A percentile compares a stretch with the other conserved stretches of the same genome.
phyloP scores from a whole-genome alignment of 1,140 invertebrate species.

The Rhizoglyphus robini region DNA sequence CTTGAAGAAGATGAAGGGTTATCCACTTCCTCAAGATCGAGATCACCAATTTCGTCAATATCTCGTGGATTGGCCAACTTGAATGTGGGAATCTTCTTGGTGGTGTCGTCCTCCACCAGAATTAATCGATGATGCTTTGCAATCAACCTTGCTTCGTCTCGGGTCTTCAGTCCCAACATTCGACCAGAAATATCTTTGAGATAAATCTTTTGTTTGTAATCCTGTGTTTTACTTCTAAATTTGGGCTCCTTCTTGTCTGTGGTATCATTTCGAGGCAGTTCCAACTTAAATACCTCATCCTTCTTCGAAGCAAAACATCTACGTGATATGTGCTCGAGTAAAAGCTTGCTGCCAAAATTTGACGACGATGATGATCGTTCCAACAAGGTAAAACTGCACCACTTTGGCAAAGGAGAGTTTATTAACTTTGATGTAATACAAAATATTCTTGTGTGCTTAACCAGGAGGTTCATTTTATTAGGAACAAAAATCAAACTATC shows the following conservation, averaged over 20 bases:
- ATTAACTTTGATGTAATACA: too few species aligned
- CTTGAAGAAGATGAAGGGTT: not conserved
- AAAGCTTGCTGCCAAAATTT: too few species aligned
- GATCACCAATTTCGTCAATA: not conserved
- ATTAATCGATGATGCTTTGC: not conserved
- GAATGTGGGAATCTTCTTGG: not conserved
- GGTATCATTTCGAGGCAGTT: not conserved
- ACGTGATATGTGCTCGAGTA: too few species aligned
- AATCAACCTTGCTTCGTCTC: not conserved
- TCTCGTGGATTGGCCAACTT: not conserved
- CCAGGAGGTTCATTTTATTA: too few species aligned
- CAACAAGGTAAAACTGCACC: too few species aligned
- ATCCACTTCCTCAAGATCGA: not conserved
- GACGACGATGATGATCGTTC: too few species aligned
- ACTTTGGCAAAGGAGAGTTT: too few species aligned
- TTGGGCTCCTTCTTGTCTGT: not conserved
- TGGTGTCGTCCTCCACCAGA: not conserved
- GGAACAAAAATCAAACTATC: too few species aligned
- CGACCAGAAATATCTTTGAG: not conserved
- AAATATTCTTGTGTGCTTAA: too few species aligned
- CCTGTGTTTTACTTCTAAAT: not conserved
- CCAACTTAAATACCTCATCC: not conserved
- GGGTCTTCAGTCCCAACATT: not conserved
- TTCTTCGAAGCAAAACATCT: constrained; percentile 5
- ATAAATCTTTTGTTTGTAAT: constrained; percentile 2